Base-by-base conservation (phyloP, 1,140 invertebrate species). In the Pomacea maculata region DNA sequence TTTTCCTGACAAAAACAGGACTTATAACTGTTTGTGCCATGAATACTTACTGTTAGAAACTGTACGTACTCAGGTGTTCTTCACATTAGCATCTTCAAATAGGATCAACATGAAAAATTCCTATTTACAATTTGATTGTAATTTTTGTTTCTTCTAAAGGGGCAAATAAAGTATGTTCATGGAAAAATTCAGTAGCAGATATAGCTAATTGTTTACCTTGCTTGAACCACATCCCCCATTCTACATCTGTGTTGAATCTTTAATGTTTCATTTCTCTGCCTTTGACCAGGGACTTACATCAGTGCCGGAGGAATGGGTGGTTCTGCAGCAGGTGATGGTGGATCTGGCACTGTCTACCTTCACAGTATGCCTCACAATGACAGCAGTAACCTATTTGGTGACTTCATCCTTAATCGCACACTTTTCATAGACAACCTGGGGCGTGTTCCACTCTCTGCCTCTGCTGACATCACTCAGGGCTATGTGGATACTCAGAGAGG, bases 321-420 rank as follows among this genome's bases (percentile, higher is more conserved):
- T 12, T 14, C 21, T 11, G 45, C 65, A 29, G 82, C 78, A n/a
- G 88, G 88, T 75, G 81, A 85, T 72, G 88, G 88, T 29, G 88
- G 87, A 15, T 84, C 88, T 61, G 88, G 88, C 19, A 88, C 88
- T 0, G 79, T 87, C 21, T 88, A 88, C 80, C 80, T 88, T 15
- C 86, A 88, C 79, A 84, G 84, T 64, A 78, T 88, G 63, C 84
- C 77, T 14, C 77, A 84, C 68, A 17, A 55, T 6, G 34, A 68
- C 19, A 75, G 81, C 17, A n/a, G 77, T 11, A 79, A 78, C 25
- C 65, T 45, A 9, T 85, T 84, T 76, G 29, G 78, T 6, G 77
- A 72, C 11, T 85, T 85, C 76, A 45, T 29, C 29, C 74, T 82
- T 54, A 88, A 88, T 81, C 79, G 88, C 29, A 88, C 88, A 6